A percentile compares a stretch with the other conserved stretches of the same genome.
Conservation (phyloP, 2,113 vertebrate genomes). For the Brachyhypopomus gauderio region DNA sequence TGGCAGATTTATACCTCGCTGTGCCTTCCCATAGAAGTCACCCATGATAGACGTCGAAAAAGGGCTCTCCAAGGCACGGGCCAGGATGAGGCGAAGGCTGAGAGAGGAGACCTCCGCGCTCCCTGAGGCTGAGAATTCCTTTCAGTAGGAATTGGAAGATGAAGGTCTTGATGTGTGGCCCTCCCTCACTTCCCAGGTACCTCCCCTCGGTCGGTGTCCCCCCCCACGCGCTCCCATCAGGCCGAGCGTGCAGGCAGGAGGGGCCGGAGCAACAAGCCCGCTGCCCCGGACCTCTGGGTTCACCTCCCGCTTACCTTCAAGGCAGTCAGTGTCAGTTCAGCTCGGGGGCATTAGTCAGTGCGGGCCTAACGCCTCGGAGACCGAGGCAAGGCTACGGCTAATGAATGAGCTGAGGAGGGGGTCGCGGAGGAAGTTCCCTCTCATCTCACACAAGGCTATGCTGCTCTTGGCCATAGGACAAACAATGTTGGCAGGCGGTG, state of each 20-base stretch:
- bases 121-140: conserved; percentile 45
- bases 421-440: conserved; percentile 56
- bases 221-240: conserved; percentile 40
- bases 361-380: conserved; percentile 32
- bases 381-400: conserved; percentile 57
- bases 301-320: conserved; percentile 8
- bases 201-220: conserved; percentile 28
- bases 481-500: conserved; percentile 75
- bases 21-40: conserved; percentile 34
- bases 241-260: neutral
- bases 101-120: conserved; percentile 26
- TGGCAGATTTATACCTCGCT: conserved; percentile 54
- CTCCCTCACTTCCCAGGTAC: conserved; percentile 24
- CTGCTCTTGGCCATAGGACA: conserved; percentile 78
- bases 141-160: conserved; percentile 42
- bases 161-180: conserved; percentile 40
- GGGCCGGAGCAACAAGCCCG: too few relatives aligned
- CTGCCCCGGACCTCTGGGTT: neutral
- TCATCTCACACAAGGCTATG: conserved; percentile 62
- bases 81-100: neutral
- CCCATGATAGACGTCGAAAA: conserved; percentile 19
- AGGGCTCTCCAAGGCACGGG: neutral
- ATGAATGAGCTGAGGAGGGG: conserved; percentile 56
- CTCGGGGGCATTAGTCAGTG: neutral
- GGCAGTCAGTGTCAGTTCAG: neutral